A percentile compares a stretch with the other conserved stretches of the same genome.
Conservation (phyloP, 2,888 invertebrate genomes). For the Alloplasta piceator region DNA sequence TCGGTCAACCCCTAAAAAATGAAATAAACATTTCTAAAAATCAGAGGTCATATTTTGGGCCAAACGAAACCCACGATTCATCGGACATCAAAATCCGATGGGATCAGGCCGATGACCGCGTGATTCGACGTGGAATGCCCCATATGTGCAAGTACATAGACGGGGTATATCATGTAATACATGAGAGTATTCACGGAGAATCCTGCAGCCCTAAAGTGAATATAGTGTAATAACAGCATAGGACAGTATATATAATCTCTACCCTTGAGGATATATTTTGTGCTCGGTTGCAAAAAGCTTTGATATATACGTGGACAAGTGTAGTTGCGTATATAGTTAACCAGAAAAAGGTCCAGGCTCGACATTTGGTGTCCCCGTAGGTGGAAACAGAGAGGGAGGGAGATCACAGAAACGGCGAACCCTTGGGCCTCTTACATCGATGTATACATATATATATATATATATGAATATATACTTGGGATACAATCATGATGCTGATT, state of each 20-base stretch:
- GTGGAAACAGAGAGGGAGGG: conserved; percentile 49
- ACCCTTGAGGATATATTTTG: conserved; percentile 12
- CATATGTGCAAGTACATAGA: conserved; percentile 46
- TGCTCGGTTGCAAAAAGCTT: conserved; percentile 3
- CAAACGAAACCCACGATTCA: no score
- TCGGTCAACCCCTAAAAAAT: no score
- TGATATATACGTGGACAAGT: conserved; percentile 7
- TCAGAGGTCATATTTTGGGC: no score
- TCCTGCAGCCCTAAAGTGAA: neutral
- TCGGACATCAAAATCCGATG: no score
- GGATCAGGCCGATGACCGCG: no score
- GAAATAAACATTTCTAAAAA: no score
- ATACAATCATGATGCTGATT: conserved; percentile 80
- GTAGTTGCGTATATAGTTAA: conserved; percentile 11
- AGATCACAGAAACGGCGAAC: conserved; percentile 38
- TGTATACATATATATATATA: conserved; percentile 62
- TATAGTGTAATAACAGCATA: conserved; percentile 45
- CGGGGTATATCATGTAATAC: conserved; percentile 16
- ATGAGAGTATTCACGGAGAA: neutral
- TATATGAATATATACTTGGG: conserved; percentile 56
- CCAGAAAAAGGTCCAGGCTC: conserved; percentile 63
- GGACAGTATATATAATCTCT: neutral
- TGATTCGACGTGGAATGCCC: no score
- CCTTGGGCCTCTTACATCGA: conserved; percentile 69
- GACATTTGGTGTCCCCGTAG: conserved; percentile 82